These are phyloP conservation scores for Orcinus orca DNA, from an alignment of 2,113 vertebrate species.

Conservation along the genomic window DNA sequence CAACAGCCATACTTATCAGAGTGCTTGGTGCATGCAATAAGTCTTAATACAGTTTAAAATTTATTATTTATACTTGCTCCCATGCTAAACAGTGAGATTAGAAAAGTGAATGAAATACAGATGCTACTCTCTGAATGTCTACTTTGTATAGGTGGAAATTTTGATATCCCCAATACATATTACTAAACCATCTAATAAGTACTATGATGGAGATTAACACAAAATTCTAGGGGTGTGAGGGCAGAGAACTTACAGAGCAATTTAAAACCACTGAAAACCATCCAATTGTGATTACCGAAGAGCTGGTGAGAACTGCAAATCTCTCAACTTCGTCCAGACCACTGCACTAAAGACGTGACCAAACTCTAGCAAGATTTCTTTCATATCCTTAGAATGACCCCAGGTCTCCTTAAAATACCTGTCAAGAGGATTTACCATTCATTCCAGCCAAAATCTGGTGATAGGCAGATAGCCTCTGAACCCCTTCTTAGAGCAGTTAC, in stretches of 20 bases:
- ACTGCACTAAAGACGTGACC: not conserved
- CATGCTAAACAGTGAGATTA: not conserved
- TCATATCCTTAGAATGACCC: not conserved
- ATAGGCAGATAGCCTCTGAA: not conserved
- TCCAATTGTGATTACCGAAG: not conserved
- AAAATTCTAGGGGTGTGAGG: not conserved
- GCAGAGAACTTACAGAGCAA: not conserved
- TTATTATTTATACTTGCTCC: not conserved
- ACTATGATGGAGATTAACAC: not conserved
- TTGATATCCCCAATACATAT: not conserved
- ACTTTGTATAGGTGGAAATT: not conserved
- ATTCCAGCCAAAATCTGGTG: not conserved
- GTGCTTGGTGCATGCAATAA: not conserved
- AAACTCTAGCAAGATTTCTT: not conserved
- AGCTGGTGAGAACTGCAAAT: not conserved
- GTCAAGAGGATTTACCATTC: not conserved
- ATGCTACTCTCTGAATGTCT: not conserved
- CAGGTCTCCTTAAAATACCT: not conserved
- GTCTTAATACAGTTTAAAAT: not conserved
- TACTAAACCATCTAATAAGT: not conserved
- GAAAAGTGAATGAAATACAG: not conserved
- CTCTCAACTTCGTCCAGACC: not conserved
- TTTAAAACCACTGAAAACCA: not conserved
- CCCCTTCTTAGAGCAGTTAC: not conserved
- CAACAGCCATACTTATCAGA: not conserved